A percentile compares a stretch with the other conserved stretches of the same genome.
Evolutionary conservation across 2,113 vertebrate genomes (phyloP).

Genomic region (Heptranchias perlo): DNA sequence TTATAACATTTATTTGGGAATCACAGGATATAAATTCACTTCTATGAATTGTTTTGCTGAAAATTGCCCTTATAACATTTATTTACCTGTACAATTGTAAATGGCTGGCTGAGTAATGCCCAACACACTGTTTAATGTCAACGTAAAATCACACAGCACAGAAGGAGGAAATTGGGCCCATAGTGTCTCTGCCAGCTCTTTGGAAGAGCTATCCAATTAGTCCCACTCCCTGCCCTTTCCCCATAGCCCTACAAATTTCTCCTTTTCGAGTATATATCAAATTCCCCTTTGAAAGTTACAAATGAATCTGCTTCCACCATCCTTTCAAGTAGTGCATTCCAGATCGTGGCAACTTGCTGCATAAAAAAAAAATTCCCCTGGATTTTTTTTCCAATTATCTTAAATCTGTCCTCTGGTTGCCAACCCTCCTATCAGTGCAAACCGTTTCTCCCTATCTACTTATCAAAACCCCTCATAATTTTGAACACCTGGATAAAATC

Average conservation of each 20-base stretch:
- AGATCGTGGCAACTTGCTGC: neutral
- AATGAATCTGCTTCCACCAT: neutral
- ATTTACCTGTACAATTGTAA: neutral
- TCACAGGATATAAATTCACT: neutral
- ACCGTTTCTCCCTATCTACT: neutral
- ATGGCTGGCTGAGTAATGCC: neutral
- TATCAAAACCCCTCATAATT: neutral
- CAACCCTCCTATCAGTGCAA: neutral
- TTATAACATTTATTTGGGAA: neutral
- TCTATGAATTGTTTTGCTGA: neutral
- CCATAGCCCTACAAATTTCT: neutral
- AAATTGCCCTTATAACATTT: neutral
- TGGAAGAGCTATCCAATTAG: neutral
- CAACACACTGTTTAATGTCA: neutral
- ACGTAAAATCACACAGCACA: neutral
- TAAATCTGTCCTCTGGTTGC: neutral
- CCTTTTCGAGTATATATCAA: neutral
- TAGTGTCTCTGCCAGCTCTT: neutral
- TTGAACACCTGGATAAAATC: neutral
- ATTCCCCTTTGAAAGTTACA: neutral
- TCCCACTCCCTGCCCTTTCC: neutral
- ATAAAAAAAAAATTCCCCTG: neutral
- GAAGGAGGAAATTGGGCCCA: neutral
- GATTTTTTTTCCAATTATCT: neutral
- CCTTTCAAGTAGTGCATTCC: neutral